These are phyloP conservation scores for Cheilosia vernalis DNA, from an alignment of 2,888 invertebrate genomes.

Conservation along the genomic window DNA sequence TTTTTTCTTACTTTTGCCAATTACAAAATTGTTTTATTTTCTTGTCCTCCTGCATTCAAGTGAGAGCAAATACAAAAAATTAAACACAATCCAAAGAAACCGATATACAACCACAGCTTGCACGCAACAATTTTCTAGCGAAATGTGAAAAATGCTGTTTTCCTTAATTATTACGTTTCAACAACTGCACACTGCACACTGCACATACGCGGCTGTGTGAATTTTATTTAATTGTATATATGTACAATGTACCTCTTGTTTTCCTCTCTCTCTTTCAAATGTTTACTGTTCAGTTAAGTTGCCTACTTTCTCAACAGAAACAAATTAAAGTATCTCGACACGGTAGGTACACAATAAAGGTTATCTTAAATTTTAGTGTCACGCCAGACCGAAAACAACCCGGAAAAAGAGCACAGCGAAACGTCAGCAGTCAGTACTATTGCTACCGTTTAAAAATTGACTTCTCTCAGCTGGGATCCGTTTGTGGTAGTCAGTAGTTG, in stretches of 20 bases:
- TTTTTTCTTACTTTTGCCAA: background rate
- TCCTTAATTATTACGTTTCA: conserved; percentile 57
- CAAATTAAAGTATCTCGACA: background rate
- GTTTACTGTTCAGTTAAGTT: conserved; percentile 11
- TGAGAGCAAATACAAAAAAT: conserved; percentile 11
- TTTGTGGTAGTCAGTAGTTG: background rate
- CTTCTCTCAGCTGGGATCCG: background rate
- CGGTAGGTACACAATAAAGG: conserved; percentile 14
- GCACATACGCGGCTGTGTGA: conserved; percentile 32
- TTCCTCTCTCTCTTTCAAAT: background rate
- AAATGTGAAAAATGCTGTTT: conserved; percentile 68
- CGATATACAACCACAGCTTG: conserved; percentile 17
- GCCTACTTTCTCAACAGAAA: conserved; percentile 42
- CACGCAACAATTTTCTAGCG: conserved; percentile 56
- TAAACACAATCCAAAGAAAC: conserved; percentile 20
- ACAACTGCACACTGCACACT: background rate
- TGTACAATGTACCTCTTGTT: background rate
- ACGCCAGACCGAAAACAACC: conserved; percentile 2
- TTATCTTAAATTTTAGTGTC: conserved; percentile 34
- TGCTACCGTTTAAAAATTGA: conserved; percentile 41
- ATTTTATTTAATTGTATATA: conserved; percentile 61
- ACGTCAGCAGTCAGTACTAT: conserved; percentile 1
- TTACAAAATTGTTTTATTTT: conserved; percentile 1
- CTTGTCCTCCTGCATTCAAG: background rate
- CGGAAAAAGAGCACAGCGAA: conserved; percentile 14